Base-by-base conservation (phyloP, 2,888 invertebrate species). In the Ethmia dodecea region DNA sequence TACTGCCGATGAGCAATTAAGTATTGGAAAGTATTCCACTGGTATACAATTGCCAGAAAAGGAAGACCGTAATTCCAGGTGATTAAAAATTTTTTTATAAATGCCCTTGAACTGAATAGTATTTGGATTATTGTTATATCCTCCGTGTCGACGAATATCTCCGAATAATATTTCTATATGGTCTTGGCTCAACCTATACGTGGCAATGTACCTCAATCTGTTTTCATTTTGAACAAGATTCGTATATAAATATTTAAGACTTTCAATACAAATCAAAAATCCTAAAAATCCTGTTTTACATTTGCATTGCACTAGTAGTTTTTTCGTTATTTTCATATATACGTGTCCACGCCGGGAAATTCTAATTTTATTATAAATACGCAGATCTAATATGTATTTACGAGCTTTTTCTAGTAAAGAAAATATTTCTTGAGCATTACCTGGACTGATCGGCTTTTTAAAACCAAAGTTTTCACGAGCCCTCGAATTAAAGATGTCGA, bases 401-500 rank as follows among this genome's bases (percentile, higher is more conserved):
- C 13, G 13, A 3, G 15, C 15, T 14, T 24, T 13, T 2, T 25
- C 24, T 10, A 36, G 10, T 22, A 31, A 40, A 9, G 1, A 1
- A 13, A 35, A 30, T 16, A 36, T 31, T 11, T 26, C 12, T n/a
- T 14, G n/a, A 24, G 38, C 35, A 28, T 45, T 40, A 5, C 13
- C 8, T 2, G 6, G 11, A 33, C 26, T 26, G 5, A 46, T 5
- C 3, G 46, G 42, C 25, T 38, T 35, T 25, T 33, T 36, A 16
- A 22, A 42, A 35, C 29, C 38, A 32, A 34, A 38, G 13, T 37
- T 25, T 6, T 12, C 16, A 31, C 37, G 24, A 13, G 28, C 22
- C 35, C 40, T 45, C 36, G 33, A 49, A 45, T 37, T 44, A 26
- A 37, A 37, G 9, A 51, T 53, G 16, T 54, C 58, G 40, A 52